Evolutionary conservation across 2,113 vertebrate genomes (phyloP).

Genomic region (Trogon surrucura): DNA sequence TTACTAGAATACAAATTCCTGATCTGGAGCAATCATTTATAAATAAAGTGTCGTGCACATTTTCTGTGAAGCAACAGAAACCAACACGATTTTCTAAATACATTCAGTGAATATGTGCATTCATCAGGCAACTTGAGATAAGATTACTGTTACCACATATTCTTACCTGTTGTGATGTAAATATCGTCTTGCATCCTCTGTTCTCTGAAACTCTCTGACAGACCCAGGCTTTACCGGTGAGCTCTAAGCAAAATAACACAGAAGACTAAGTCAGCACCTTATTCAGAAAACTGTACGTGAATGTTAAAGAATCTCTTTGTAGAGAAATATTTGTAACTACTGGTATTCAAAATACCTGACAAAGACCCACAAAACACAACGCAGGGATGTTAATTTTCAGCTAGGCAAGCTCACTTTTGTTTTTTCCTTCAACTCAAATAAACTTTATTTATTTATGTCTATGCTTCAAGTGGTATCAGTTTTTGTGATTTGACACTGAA

Average conservation of each 20-base stretch:
- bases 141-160: background rate
- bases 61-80: background rate
- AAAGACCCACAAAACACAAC: background rate
- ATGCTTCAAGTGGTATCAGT: background rate
- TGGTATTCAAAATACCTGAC: background rate
- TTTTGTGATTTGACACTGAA: background rate
- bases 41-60: background rate
- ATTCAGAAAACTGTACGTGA: background rate
- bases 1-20: background rate
- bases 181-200: conserved; percentile 81
- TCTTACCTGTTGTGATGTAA: conserved; percentile 82
- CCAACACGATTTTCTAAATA: background rate
- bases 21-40: background rate
- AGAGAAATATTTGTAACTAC: background rate
- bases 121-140: background rate
- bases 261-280: background rate
- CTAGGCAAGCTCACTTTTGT: background rate
- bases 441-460: background rate
- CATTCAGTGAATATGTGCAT: background rate
- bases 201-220: conserved; percentile 75
- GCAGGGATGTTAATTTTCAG: background rate
- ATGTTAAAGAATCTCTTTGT: background rate
- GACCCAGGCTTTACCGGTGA: conserved; percentile 79
- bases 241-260: conserved; percentile 71
- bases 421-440: background rate